phyloP scores from a whole-genome alignment of 2,888 invertebrate genomes.

The Acrobasis suavella region DNA sequence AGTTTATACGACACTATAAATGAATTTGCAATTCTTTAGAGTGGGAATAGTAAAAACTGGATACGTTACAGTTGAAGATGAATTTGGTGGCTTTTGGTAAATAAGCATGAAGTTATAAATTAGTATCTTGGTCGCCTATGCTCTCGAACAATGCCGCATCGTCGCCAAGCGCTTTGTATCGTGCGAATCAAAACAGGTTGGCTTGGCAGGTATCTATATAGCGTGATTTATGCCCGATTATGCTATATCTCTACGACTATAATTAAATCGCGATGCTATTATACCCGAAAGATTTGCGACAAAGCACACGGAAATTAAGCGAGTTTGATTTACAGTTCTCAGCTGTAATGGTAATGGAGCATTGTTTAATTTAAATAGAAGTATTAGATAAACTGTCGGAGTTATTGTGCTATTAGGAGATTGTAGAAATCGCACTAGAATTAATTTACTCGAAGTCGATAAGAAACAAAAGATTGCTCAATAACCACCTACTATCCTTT shows the following conservation, averaged over 20 bases:
- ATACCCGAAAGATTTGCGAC: constrained; percentile 71
- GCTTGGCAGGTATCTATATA: constrained; percentile 77
- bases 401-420: constrained; percentile 26
- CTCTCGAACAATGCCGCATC: constrained; percentile 59
- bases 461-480: constrained; percentile 19
- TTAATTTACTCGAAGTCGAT: constrained; percentile 13
- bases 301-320: constrained; percentile 62
- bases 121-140: constrained; percentile 60
- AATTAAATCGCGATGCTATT: constrained; percentile 76
- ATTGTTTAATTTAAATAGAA: constrained; percentile 44
- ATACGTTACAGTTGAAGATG: constrained; percentile 56
- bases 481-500: constrained; percentile 20
- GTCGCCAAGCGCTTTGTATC: constrained; percentile 60
- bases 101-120: constrained; percentile 80
- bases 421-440: constrained; percentile 26
- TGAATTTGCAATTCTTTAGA: constrained; percentile 67
- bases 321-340: constrained; percentile 54
- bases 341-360: constrained; percentile 51
- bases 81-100: constrained; percentile 63
- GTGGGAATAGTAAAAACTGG: constrained; percentile 58
- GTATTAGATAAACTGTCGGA: constrained; percentile 39
- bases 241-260: constrained; percentile 68
- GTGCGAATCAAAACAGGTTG: constrained; percentile 81
- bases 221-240: constrained; percentile 78
- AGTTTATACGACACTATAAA: constrained; percentile 59